These are phyloP conservation scores for Paradoxurus hermaphroditus DNA, from an alignment of 2,113 vertebrate genomes.

Conservation along the genomic window DNA sequence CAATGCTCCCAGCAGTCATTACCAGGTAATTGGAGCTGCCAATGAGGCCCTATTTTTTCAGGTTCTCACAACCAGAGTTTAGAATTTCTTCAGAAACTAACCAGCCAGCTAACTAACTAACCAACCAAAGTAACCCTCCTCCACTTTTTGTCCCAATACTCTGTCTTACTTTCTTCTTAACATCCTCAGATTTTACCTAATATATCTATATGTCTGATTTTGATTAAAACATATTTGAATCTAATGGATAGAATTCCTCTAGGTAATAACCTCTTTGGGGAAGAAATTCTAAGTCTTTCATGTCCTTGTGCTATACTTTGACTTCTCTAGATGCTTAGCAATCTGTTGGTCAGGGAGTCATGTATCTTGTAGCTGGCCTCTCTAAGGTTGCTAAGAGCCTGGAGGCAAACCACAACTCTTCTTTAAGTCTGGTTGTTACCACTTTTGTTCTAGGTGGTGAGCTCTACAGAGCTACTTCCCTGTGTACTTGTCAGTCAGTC, in stretches of 20 bases:
- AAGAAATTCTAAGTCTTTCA: neutral
- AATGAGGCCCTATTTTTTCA: neutral
- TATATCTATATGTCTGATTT: neutral
- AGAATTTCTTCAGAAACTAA: neutral
- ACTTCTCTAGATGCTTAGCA: neutral
- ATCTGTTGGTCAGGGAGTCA: neutral
- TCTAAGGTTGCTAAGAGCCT: neutral
- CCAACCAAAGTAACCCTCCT: neutral
- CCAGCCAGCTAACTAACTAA: neutral
- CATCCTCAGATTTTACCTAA: neutral
- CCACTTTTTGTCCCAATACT: neutral
- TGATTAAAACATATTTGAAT: conserved; percentile 2
- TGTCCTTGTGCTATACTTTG: neutral
- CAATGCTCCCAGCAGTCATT: neutral
- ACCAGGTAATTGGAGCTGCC: neutral
- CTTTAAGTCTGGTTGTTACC: conserved; percentile 18
- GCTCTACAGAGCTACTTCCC: neutral
- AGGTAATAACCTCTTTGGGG: neutral
- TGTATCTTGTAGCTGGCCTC: neutral
- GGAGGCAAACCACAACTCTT: conserved; percentile 4
- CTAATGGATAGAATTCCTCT: conserved; percentile 11
- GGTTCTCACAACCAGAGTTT: neutral
- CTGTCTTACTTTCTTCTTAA: conserved; percentile 9
- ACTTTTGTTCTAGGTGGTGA: neutral
- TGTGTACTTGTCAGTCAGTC: neutral